Evolutionary conservation across 2,113 vertebrate species (phyloP).

Genomic region (Sisor rabdophorus): DNA sequence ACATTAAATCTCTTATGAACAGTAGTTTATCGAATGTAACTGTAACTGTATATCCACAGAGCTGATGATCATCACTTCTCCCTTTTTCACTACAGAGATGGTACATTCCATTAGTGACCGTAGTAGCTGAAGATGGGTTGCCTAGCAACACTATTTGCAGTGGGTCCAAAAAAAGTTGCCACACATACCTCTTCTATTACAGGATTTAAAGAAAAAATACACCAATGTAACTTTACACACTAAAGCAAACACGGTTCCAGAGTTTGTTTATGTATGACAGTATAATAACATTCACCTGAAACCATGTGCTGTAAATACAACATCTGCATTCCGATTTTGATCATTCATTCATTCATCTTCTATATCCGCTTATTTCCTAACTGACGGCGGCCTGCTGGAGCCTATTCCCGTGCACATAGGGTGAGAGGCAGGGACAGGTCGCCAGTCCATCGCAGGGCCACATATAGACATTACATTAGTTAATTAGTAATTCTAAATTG

Average conservation of each 20-base stretch:
- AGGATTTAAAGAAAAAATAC: slow-evolving; percentile 5
- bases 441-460: too few species aligned
- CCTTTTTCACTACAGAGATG: slow-evolving; percentile 37
- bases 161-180: slow-evolving; percentile 40
- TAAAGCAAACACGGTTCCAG: neutral
- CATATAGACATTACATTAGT: too few species aligned
- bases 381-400: too few species aligned
- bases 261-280: too few species aligned
- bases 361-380: too few species aligned
- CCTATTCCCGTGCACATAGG: too few species aligned
- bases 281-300: too few species aligned
- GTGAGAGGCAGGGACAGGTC: too few species aligned
- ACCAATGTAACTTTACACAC: slow-evolving; percentile 2
- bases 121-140: slow-evolving; percentile 55
- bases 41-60: neutral
- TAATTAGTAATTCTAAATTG: too few species aligned
- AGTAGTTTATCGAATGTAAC: neutral
- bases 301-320: neutral
- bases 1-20: too few species aligned
- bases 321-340: neutral
- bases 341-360: too few species aligned
- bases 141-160: slow-evolving; percentile 57
- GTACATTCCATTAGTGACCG: slow-evolving; percentile 53
- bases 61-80: neutral
- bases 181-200: slow-evolving; percentile 5